Evolutionary conservation across 2,797 vertebrate species (phyloP).

Genomic region (Sebastes diaconus): DNA sequence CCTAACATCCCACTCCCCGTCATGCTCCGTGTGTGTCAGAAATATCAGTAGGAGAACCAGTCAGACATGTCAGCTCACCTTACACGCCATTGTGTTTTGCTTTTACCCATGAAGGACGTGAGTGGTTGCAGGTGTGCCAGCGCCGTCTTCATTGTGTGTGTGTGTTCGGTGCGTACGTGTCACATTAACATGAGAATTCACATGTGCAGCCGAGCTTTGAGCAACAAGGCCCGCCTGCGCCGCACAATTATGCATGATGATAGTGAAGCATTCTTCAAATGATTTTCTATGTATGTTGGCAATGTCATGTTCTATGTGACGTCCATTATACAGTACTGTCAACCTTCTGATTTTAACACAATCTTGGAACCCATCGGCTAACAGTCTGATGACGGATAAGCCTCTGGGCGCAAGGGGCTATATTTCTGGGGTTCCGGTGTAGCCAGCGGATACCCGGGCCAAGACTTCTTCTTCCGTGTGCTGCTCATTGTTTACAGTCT

Average conservation of each 20-base stretch:
- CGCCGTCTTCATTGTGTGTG: background rate
- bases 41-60: conserved; percentile 35
- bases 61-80: conserved; percentile 48
- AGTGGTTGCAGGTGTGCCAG: conserved; percentile 26
- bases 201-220: conserved; percentile 28
- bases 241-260: conserved; percentile 2
- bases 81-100: conserved; percentile 40
- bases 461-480: too few relatives aligned
- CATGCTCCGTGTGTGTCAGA: conserved; percentile 18
- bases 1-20: background rate
- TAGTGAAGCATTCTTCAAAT: background rate
- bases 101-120: conserved; percentile 29
- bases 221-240: conserved; percentile 12
- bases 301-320: background rate
- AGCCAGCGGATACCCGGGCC: too few relatives aligned
- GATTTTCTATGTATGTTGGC: background rate
- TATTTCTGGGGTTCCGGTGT: background rate
- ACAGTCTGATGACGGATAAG: too few relatives aligned
- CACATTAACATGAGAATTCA: conserved; percentile 25
- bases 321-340: background rate
- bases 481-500: too few relatives aligned
- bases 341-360: background rate
- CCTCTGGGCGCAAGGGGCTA: too few relatives aligned
- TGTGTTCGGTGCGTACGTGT: background rate
- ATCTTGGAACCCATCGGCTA: background rate